Evolutionary conservation across 2,113 vertebrate genomes (phyloP).

Genomic region (Mirza zaza): DNA sequence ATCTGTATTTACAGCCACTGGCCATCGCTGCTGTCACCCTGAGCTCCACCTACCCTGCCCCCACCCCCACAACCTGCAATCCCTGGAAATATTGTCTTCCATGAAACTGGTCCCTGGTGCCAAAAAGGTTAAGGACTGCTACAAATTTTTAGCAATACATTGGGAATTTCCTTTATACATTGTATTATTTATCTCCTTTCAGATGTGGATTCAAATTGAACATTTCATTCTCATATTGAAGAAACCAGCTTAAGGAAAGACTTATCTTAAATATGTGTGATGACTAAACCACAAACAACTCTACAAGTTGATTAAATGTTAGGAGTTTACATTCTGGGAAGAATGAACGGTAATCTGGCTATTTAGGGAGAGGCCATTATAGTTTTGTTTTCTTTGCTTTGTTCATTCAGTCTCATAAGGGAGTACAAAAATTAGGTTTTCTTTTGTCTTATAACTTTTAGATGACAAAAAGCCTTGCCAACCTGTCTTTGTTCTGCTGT

Average conservation of each 20-base stretch:
- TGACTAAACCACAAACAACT: neutral
- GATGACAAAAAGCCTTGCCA: neutral
- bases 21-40: no score
- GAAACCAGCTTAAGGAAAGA: neutral
- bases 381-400: neutral
- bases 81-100: no score
- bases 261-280: neutral
- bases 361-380: neutral
- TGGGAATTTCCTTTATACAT: neutral
- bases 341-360: neutral
- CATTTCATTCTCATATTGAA: neutral
- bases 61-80: no score
- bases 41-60: no score
- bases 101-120: no score
- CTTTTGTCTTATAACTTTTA: slow-evolving; percentile 30
- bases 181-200: neutral
- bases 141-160: neutral
- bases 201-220: neutral
- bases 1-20: no score
- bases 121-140: no score
- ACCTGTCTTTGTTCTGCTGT: slow-evolving; percentile 36
- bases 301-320: neutral
- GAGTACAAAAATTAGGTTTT: slow-evolving; percentile 52
- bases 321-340: neutral
- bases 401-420: neutral